Evolutionary conservation across 2,113 vertebrate species (phyloP).

Genomic region (Trinectes maculatus): DNA sequence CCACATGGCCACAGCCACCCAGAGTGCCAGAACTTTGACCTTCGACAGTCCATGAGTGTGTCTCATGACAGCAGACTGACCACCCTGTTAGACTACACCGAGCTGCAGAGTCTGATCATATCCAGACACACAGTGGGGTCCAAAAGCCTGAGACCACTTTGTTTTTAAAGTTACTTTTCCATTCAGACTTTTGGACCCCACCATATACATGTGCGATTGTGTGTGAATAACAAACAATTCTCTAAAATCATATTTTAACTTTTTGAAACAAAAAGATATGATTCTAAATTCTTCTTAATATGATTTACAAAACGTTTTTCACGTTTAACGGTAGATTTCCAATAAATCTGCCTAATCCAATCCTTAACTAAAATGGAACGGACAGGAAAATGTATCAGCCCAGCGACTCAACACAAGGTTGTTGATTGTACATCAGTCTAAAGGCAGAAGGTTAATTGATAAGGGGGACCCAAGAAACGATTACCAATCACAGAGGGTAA

Average conservation of each 20-base stretch:
- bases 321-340: slow-evolving; percentile 12
- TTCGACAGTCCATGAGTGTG: slow-evolving; percentile 55
- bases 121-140: slow-evolving; percentile 54
- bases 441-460: slow-evolving; percentile 76
- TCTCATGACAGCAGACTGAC: slow-evolving; percentile 59
- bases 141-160: background rate
- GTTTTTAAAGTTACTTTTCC: too few species aligned
- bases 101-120: slow-evolving; percentile 56
- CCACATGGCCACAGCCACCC: slow-evolving; percentile 66
- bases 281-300: slow-evolving; percentile 3
- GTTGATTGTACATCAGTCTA: slow-evolving; percentile 47
- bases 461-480: slow-evolving; percentile 71
- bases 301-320: slow-evolving; percentile 2
- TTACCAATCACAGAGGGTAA: slow-evolving; percentile 73
- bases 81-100: slow-evolving; percentile 59
- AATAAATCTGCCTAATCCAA: slow-evolving; percentile 4
- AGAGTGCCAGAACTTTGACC: slow-evolving; percentile 65
- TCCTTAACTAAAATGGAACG: slow-evolving; percentile 29
- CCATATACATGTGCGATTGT: too few species aligned
- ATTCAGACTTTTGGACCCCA: slow-evolving; percentile 1
- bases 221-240: too few species aligned
- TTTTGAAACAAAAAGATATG: background rate
- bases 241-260: too few species aligned
- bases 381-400: slow-evolving; percentile 34
- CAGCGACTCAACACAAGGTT: slow-evolving; percentile 41